Evolutionary conservation across 2,797 vertebrate genomes (phyloP).

Genomic region (Poecilia wingei): DNA sequence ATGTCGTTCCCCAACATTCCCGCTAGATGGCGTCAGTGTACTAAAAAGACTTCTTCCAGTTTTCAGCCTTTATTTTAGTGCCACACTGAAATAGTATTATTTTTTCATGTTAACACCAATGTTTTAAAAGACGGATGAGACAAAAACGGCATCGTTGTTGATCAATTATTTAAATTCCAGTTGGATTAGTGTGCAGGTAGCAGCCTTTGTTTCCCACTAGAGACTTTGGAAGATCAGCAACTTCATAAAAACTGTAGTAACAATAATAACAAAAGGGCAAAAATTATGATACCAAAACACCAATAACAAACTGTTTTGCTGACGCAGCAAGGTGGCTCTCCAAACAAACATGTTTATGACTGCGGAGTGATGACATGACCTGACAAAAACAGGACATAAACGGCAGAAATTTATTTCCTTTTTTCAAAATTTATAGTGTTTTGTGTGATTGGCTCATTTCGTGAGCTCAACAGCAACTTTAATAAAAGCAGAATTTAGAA

Average conservation of each 20-base stretch:
- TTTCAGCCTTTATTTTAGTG: neutral
- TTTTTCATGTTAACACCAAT: neutral
- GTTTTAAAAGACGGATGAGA: neutral
- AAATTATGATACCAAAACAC: neutral
- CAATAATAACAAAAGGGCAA: neutral
- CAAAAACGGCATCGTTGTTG: neutral
- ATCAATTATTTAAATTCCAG: neutral
- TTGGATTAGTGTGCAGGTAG: neutral
- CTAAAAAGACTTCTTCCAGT: neutral
- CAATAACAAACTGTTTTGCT: neutral
- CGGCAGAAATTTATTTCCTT: neutral
- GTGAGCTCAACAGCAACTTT: neutral
- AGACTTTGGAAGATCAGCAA: constrained; percentile 9
- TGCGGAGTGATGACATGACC: neutral
- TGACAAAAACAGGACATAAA: constrained; percentile 12
- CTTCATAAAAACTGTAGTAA: neutral
- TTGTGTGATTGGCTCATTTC: neutral
- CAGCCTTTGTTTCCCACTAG: neutral
- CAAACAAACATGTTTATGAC: neutral
- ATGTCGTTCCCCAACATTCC: neutral
- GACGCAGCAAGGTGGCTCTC: neutral
- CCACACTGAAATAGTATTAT: neutral
- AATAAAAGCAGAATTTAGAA: neutral
- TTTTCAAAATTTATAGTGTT: neutral
- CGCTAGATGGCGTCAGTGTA: constrained; percentile 47